A percentile compares a stretch with the other conserved stretches of the same genome.
These are phyloP conservation scores for Ceratoteleas bidentatus DNA, from an alignment of 1,140 invertebrate genomes.

Conservation along the genomic window DNA sequence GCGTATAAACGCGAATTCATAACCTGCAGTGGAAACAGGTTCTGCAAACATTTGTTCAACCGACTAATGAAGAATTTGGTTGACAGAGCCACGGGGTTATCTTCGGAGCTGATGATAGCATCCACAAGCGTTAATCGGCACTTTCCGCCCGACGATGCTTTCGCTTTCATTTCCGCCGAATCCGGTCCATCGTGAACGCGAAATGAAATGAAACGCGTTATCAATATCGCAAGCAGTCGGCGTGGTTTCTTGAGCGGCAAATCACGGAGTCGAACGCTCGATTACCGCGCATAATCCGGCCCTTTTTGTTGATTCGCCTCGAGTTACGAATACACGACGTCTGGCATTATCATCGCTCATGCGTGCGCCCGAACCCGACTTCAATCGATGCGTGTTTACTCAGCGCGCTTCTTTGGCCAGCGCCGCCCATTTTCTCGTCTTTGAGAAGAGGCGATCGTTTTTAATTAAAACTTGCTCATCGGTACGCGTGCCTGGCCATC, in stretches of 20 bases:
- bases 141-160: no score
- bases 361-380: conserved; percentile 62
- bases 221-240: not conserved
- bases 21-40: conserved; percentile 32
- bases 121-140: no score
- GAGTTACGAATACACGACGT: conserved; percentile 65
- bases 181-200: no score
- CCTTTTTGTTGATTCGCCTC: conserved; percentile 71
- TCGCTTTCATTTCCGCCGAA: no score
- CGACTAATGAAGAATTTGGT: conserved; percentile 22
- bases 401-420: conserved; percentile 56
- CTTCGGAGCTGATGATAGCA: no score
- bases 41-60: conserved; percentile 35
- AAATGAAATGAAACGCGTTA: no score
- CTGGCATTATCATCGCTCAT: conserved; percentile 70
- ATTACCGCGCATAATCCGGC: conserved; percentile 30
- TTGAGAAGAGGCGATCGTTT: conserved; percentile 53
- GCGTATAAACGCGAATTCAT: conserved; percentile 38
- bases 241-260: not conserved
- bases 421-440: conserved; percentile 52
- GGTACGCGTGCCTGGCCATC: conserved; percentile 52
- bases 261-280: conserved; percentile 1
- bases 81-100: no score
- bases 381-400: conserved; percentile 74
- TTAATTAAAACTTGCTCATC: conserved; percentile 70